A percentile compares a stretch with the other conserved stretches of the same genome.
phyloP scores from a whole-genome alignment of 2,113 vertebrate genomes.

The Alaudala cheleensis region DNA sequence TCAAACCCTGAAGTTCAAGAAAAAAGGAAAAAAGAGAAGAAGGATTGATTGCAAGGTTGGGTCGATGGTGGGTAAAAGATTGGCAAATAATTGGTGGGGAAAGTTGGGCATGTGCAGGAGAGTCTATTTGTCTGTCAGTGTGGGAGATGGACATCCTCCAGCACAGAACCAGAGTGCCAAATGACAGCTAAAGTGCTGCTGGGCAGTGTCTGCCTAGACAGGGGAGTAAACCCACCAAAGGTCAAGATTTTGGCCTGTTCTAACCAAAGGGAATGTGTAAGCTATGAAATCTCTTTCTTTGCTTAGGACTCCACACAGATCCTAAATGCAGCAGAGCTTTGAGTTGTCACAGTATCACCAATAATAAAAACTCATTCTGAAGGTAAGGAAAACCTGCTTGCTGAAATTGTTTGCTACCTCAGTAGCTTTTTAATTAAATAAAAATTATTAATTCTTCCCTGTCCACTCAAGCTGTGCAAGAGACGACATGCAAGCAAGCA shows the following conservation, averaged over 20 bases:
- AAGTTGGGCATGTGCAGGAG: not conserved
- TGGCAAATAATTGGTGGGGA: not conserved
- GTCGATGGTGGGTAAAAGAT: not conserved
- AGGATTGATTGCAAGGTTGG: not conserved
- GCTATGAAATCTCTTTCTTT: not conserved
- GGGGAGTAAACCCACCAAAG: not conserved
- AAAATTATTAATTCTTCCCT: not conserved
- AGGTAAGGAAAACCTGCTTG: not conserved
- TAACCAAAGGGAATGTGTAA: not conserved
- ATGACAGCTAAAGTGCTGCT: not conserved
- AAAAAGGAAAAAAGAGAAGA: not conserved
- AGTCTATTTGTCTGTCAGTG: not conserved
- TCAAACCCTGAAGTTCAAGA: not conserved
- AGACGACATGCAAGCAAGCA: not conserved
- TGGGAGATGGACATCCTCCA: not conserved
- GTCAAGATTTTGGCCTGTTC: not conserved
- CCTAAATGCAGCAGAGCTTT: not conserved
- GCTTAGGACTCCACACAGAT: not conserved
- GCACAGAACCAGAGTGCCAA: not conserved
- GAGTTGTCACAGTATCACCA: not conserved
- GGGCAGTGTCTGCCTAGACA: not conserved
- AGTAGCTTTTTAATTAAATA: constrained; percentile 37
- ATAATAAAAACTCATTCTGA: not conserved
- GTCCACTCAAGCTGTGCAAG: not conserved
- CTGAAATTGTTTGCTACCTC: not conserved